Conservation (phyloP, 2,797 vertebrate species). For the Mallotus villosus region DNA sequence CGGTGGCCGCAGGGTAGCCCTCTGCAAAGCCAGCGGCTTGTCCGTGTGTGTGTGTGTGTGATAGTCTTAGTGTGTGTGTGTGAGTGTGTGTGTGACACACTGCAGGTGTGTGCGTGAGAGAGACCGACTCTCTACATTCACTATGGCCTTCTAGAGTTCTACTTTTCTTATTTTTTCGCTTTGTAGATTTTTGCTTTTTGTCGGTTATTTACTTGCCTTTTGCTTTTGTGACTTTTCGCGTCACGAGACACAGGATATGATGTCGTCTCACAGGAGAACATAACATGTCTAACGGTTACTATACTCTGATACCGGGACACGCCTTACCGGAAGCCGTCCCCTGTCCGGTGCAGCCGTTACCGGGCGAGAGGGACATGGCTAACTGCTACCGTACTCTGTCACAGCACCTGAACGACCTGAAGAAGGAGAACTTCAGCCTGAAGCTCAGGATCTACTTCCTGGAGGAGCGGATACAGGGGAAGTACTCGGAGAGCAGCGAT, state of each 20-base stretch:
- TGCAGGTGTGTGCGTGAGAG: constrained; percentile 18
- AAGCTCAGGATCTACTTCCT: constrained; percentile 99
- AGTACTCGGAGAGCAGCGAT: constrained; percentile 89
- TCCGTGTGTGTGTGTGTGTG: constrained; percentile 39
- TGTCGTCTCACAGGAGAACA: constrained; percentile 37
- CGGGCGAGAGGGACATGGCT: constrained; percentile 81
- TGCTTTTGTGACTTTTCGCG: not conserved
- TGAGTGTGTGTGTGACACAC: constrained; percentile 24
- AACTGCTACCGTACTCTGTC: constrained; percentile 96
- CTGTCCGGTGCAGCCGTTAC: constrained; percentile 35
- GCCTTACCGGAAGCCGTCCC: constrained; percentile 38
- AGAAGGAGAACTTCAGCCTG: constrained; percentile 99
- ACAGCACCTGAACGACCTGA: constrained; percentile 98
- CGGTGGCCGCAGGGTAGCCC: constrained; percentile 64
- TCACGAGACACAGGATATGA: not conserved
- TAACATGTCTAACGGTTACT: constrained; percentile 49
- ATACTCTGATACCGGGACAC: constrained; percentile 45
- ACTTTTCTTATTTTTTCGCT: not conserved
- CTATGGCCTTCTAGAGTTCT: constrained; percentile 10
- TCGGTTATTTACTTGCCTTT: constrained; percentile 6
- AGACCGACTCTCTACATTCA: constrained; percentile 7
- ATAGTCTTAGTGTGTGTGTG: constrained; percentile 35
- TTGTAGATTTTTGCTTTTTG: not conserved
- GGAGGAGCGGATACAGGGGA: constrained; percentile 96
- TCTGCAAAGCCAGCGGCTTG: constrained; percentile 51